These are phyloP conservation scores for Cyanistes caeruleus DNA, from an alignment of 2,113 vertebrate genomes.

Conservation along the genomic window DNA sequence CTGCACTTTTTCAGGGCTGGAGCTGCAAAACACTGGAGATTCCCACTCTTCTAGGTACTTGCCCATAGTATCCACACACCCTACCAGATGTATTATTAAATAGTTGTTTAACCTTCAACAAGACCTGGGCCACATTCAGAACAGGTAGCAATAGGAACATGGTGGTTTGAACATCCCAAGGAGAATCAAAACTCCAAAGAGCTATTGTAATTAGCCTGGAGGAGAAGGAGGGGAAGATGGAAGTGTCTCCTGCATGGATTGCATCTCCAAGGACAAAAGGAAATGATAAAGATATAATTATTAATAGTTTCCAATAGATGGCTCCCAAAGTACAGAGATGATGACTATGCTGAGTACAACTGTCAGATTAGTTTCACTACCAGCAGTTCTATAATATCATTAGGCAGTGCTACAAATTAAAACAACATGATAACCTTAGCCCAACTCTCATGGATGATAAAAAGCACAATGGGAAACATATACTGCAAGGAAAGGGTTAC, in stretches of 20 bases:
- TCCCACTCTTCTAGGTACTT: not conserved
- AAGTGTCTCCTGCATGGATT: not conserved
- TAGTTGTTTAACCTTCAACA: not conserved
- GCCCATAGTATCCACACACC: not conserved
- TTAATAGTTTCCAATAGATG: not conserved
- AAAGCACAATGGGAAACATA: not conserved
- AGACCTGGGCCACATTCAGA: not conserved
- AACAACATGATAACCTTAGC: not conserved
- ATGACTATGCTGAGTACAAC: not conserved
- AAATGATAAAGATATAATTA: not conserved
- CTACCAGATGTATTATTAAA: not conserved
- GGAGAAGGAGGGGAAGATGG: not conserved
- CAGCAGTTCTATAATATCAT: not conserved
- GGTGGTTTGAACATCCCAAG: not conserved
- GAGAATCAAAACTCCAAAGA: not conserved
- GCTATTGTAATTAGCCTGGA: not conserved
- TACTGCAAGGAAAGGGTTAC: not conserved
- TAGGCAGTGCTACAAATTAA: not conserved
- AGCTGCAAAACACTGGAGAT: not conserved
- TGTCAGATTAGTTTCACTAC: not conserved
- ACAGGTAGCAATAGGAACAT: not conserved
- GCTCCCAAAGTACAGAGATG: not conserved
- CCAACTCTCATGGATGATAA: not conserved
- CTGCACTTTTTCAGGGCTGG: not conserved
- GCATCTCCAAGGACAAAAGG: not conserved